phyloP scores from a whole-genome alignment of 2,888 invertebrate genomes.

The Netelia melanura region DNA sequence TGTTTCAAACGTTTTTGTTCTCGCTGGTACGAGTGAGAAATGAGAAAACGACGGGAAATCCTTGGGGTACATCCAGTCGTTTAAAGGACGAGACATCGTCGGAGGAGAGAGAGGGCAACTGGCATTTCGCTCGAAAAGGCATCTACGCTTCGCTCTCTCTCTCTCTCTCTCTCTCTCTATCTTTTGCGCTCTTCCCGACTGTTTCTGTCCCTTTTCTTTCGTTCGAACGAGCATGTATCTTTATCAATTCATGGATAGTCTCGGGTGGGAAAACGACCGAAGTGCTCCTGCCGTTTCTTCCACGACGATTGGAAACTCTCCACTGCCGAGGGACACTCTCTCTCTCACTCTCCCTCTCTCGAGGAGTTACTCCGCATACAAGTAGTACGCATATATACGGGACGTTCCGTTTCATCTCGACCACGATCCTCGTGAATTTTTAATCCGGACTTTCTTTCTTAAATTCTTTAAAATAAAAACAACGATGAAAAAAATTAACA shows the following conservation, averaged over 20 bases:
- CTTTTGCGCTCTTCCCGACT: background rate
- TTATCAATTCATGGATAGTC: conserved; percentile 66
- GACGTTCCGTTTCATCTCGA: no score
- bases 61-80: conserved; percentile 36
- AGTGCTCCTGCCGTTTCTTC: conserved; percentile 28
- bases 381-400: no score
- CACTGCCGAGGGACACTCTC: conserved; percentile 21
- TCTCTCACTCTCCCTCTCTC: background rate
- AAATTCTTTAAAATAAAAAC: no score
- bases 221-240: conserved; percentile 57
- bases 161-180: no score
- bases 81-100: conserved; percentile 18
- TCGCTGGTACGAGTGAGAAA: conserved; percentile 5
- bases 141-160: no score
- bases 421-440: no score
- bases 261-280: conserved; percentile 54
- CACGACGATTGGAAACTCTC: conserved; percentile 53
- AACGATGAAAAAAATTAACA: no score
- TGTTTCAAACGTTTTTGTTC: background rate
- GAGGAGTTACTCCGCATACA: background rate
- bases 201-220: conserved; percentile 39
- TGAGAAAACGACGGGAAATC: conserved; percentile 22
- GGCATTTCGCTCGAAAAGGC: conserved; percentile 1
- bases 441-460: no score
- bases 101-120: background rate